These are phyloP conservation scores for Urocynchramus pylzowi DNA, from an alignment of 2,113 vertebrate genomes.

Conservation along the genomic window DNA sequence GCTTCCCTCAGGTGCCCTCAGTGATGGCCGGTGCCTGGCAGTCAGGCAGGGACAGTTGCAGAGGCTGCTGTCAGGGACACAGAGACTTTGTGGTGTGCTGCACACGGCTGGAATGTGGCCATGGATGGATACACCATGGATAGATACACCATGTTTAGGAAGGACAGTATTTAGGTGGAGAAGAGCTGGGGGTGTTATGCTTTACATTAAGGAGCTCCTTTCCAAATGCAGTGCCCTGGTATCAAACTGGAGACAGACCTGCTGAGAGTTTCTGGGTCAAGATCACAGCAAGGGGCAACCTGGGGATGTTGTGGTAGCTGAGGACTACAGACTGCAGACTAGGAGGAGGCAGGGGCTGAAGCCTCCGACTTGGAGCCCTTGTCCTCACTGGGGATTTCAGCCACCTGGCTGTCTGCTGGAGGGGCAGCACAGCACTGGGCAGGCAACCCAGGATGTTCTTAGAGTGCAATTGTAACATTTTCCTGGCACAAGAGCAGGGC, in stretches of 20 bases:
- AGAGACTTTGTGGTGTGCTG: background rate
- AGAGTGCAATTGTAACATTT: background rate
- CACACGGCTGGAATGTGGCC: accelerated
- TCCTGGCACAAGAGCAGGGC: background rate
- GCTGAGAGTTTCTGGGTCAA: background rate
- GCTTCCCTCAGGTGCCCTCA: background rate
- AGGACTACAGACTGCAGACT: background rate
- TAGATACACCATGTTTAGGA: background rate
- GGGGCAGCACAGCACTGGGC: background rate
- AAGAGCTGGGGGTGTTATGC: background rate
- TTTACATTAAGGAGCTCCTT: background rate
- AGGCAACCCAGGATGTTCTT: background rate
- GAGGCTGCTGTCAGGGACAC: background rate
- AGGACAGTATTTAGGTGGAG: background rate
- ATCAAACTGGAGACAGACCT: background rate
- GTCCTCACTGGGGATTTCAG: background rate
- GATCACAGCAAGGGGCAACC: background rate
- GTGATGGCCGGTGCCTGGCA: background rate
- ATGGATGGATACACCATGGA: accelerated
- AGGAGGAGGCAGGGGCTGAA: background rate
- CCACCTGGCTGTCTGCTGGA: background rate
- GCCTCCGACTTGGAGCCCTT: background rate
- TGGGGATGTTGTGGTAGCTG: background rate
- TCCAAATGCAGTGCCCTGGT: background rate
- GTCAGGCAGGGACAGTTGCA: background rate